Percentiles rank a stretch among this genome's conserved stretches.
Conservation (phyloP, 2,113 vertebrate genomes). For the Argyrosomus japonicus region DNA sequence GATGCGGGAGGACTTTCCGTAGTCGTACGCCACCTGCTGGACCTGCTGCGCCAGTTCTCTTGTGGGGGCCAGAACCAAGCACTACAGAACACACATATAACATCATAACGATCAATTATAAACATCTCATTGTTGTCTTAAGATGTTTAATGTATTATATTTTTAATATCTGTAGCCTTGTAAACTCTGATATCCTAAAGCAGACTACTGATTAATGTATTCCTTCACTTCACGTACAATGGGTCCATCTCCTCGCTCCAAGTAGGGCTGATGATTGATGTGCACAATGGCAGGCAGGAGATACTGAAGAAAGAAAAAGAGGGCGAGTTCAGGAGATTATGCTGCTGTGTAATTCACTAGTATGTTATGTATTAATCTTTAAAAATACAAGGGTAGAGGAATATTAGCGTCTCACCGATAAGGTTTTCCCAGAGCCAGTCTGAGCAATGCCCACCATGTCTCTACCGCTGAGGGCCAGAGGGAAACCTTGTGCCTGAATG, state of each 20-base stretch:
- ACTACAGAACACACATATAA: conserved; percentile 78
- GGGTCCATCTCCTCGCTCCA: conserved; percentile 97
- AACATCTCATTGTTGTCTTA: not conserved
- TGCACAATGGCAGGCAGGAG: conserved; percentile 96
- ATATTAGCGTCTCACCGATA: conserved; percentile 84
- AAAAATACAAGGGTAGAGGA: not conserved
- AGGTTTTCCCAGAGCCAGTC: conserved; percentile 94
- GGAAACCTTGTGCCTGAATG: conserved; percentile 95
- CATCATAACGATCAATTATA: not conserved
- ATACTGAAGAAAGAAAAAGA: conserved; percentile 85
- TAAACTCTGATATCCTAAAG: not conserved
- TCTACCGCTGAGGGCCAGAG: conserved; percentile 92
- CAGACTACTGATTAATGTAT: not conserved
- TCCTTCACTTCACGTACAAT: conserved; percentile 88
- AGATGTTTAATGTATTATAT: no score
- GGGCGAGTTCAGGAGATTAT: not conserved
- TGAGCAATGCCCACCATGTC: conserved; percentile 98
- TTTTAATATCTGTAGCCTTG: not conserved
- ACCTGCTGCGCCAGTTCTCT: conserved; percentile 97
- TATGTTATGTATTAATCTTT: not conserved
- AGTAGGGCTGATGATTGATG: conserved; percentile 97
- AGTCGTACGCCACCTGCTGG: conserved; percentile 94
- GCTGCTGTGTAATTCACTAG: not conserved
- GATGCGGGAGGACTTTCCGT: conserved; percentile 93
- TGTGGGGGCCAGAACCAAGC: conserved; percentile 94